Conservation (phyloP, 2,113 vertebrate genomes). For the Barbus barbus region DNA sequence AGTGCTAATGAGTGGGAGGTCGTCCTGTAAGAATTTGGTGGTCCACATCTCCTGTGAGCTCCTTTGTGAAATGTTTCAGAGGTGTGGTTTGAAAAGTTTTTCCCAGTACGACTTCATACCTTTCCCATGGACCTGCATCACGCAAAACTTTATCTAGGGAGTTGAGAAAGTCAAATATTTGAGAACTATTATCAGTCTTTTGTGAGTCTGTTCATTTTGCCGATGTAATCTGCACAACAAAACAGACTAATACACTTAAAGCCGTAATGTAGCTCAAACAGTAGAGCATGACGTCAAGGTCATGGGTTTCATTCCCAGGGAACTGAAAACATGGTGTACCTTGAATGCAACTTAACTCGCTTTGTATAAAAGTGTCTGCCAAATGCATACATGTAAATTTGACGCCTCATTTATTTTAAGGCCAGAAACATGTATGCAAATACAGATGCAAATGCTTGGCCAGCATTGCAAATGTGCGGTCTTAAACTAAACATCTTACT, state of each 20-base stretch:
- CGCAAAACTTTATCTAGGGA: conserved; percentile 1
- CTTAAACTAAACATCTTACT: background rate
- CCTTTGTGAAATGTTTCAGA: background rate
- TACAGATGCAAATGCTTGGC: background rate
- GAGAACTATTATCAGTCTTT: background rate
- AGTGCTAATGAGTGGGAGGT: background rate
- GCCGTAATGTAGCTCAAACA: background rate
- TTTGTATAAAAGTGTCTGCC: background rate
- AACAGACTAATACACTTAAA: background rate
- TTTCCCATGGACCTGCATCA: conserved; percentile 17
- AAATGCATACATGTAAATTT: background rate
- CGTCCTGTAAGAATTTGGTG: background rate
- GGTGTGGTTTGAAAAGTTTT: background rate
- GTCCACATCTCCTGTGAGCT: background rate
- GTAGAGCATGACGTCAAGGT: background rate
- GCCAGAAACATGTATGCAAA: background rate
- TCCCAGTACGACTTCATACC: background rate
- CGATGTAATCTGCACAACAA: background rate
- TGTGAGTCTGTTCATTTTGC: background rate
- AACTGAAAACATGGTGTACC: background rate
- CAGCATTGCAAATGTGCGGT: background rate
- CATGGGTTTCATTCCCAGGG: background rate
- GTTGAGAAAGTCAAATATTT: conserved; percentile 20
- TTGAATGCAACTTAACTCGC: background rate
- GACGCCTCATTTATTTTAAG: background rate